Conservation (phyloP, 2,888 invertebrate species). For the Pediacus dermestoides region DNA sequence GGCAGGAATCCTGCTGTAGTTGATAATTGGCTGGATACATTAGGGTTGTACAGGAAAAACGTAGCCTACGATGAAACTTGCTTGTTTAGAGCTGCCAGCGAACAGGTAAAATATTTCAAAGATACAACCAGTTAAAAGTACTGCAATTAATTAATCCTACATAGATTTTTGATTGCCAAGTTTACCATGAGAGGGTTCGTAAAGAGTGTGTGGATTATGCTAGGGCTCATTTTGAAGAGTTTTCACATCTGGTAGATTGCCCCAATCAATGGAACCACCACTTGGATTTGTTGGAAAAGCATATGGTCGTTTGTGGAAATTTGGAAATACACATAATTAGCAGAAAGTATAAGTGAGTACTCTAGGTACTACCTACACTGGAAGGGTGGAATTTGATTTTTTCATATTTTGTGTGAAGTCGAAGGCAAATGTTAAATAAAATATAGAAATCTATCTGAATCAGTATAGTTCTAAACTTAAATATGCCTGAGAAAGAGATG, state of each 20-base stretch:
- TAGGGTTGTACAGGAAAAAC: slow-evolving; percentile 82
- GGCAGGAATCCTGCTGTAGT: slow-evolving; percentile 47
- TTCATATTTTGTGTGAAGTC: no score
- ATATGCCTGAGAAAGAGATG: no score
- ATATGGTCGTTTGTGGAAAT: slow-evolving; percentile 46
- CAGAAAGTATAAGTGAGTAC: slow-evolving; percentile 42
- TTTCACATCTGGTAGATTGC: slow-evolving; percentile 50
- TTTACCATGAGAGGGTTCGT: slow-evolving; percentile 71
- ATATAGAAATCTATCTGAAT: no score
- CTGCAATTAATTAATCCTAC: slow-evolving; percentile 19
- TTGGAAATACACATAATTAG: slow-evolving; percentile 45
- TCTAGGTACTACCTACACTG: no score
- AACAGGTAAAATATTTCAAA: slow-evolving; percentile 61
- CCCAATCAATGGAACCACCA: slow-evolving; percentile 38
- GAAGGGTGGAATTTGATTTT: no score
- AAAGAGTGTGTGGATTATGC: slow-evolving; percentile 72
- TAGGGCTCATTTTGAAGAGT: slow-evolving; percentile 57
- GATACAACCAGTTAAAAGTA: neutral
- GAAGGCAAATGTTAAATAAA: no score
- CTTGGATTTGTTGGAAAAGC: slow-evolving; percentile 42
- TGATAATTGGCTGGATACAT: slow-evolving; percentile 75
- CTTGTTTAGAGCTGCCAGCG: slow-evolving; percentile 83
- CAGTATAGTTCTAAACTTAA: no score
- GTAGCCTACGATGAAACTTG: slow-evolving; percentile 86
- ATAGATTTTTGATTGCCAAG: slow-evolving; percentile 61